These are phyloP conservation scores for Drosophila limbata DNA, from an alignment of 2,888 invertebrate species.

Conservation along the genomic window DNA sequence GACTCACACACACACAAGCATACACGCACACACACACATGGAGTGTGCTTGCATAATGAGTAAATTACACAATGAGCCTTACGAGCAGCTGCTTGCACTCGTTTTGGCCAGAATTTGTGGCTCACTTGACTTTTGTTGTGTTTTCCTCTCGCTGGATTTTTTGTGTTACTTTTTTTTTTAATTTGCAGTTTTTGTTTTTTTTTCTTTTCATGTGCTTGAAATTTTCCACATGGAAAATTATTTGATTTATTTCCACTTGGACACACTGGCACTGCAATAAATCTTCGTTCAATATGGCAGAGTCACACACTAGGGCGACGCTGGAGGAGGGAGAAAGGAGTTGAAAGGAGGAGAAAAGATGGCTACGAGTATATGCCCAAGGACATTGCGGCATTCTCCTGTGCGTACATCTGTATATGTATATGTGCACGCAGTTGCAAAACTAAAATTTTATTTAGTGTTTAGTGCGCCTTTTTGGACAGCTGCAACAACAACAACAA, in stretches of 20 bases:
- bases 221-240: conserved; percentile 84
- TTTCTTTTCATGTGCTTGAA: conserved; percentile 48
- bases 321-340: background rate
- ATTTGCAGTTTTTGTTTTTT: conserved; percentile 57
- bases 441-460: conserved; percentile 81
- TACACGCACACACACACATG: conserved; percentile 21
- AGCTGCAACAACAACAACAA: conserved; percentile 55
- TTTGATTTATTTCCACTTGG: conserved; percentile 84
- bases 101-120: conserved; percentile 50
- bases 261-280: conserved; percentile 83
- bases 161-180: conserved; percentile 46
- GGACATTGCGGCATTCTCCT: conserved; percentile 54
- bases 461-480: conserved; percentile 77
- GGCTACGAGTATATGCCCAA: conserved; percentile 43
- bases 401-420: conserved; percentile 38
- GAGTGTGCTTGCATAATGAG: conserved; percentile 76
- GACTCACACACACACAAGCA: conserved; percentile 23
- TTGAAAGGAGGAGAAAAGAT: background rate
- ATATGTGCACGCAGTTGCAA: conserved; percentile 70
- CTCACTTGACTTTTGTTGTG: conserved; percentile 68
- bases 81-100: conserved; percentile 43
- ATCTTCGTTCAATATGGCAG: conserved; percentile 83
- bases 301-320: conserved; percentile 59
- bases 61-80: conserved; percentile 79
- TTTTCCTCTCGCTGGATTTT: conserved; percentile 27